phyloP scores from a whole-genome alignment of 2,888 invertebrate species.

The Gymnocheta viridis region DNA sequence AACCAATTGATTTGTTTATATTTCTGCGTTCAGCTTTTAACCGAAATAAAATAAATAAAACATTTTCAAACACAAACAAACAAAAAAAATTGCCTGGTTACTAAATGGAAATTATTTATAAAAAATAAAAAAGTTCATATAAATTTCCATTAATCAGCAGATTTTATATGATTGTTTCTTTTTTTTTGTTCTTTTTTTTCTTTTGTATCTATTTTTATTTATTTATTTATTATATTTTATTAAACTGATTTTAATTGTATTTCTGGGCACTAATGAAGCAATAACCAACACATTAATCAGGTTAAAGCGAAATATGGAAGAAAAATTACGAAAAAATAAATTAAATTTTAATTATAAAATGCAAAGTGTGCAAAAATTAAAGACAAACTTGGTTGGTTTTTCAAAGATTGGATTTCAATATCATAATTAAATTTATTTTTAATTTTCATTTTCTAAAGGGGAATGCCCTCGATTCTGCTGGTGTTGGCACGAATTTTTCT shows the following conservation, averaged over 20 bases:
- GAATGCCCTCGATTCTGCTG: conserved; percentile 49
- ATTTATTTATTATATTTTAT: conserved; percentile 19
- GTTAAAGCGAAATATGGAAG: conserved; percentile 32
- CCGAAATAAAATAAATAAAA: conserved; percentile 26
- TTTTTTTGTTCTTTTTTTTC: conserved; percentile 11
- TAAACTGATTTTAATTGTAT: conserved; percentile 12
- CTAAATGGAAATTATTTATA: conserved; percentile 28
- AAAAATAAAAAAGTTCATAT: conserved; percentile 2
- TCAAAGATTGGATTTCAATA: conserved; percentile 49
- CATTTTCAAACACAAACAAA: conserved; percentile 6
- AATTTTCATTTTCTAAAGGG: conserved; percentile 30
- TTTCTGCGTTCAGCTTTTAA: neutral
- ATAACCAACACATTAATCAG: conserved; percentile 34
- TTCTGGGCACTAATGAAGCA: conserved; percentile 12
- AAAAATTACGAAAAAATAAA: conserved; percentile 1
- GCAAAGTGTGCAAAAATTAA: conserved; percentile 47
- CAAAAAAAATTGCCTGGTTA: conserved; percentile 5
- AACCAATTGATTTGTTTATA: conserved; percentile 9
- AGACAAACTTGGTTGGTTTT: conserved; percentile 29
- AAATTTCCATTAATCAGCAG: conserved; percentile 55
- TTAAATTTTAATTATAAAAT: conserved; percentile 15
- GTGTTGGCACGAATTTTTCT: conserved; percentile 6
- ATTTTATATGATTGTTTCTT: conserved; percentile 29
- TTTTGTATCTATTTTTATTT: neutral
- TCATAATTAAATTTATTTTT: conserved; percentile 19